A percentile compares a stretch with the other conserved stretches of the same genome.
phyloP scores from a whole-genome alignment of 2,888 invertebrate species.

The Druceiella hillmani region DNA sequence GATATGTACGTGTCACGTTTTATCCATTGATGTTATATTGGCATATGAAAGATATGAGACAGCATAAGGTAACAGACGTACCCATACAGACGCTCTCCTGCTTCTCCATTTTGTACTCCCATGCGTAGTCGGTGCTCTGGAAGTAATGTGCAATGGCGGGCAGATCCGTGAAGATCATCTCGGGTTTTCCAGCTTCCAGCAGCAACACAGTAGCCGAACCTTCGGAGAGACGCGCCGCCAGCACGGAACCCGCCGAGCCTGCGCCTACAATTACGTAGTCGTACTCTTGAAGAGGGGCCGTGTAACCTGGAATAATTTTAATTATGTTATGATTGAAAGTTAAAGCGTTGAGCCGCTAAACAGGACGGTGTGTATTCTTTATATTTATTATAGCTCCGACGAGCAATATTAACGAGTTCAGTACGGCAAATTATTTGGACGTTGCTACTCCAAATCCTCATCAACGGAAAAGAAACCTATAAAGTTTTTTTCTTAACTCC shows the following conservation, averaged over 20 bases:
- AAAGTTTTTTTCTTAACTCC: no score
- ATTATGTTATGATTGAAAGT: conserved; percentile 4
- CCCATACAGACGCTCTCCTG: conserved; percentile 53
- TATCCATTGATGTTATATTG: no score
- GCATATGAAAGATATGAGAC: no score
- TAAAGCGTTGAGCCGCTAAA: not conserved
- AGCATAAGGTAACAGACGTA: conserved; percentile 27
- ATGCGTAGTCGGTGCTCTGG: conserved; percentile 55
- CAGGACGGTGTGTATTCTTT: not conserved
- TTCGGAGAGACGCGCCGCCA: conserved; percentile 66
- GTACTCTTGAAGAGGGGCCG: conserved; percentile 43
- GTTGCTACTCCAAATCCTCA: no score
- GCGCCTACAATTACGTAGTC: conserved; percentile 67
- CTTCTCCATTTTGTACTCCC: conserved; percentile 58
- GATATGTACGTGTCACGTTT: no score
- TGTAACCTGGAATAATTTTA: conserved; percentile 29
- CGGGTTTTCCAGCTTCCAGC: conserved; percentile 57
- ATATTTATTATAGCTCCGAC: not conserved
- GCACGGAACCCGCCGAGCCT: conserved; percentile 64
- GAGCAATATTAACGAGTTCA: no score
- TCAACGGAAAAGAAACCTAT: no score
- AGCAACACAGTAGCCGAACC: conserved; percentile 54
- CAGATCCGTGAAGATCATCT: conserved; percentile 50
- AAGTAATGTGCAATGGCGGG: conserved; percentile 54
- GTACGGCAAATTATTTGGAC: no score